Conservation (phyloP, 2,113 vertebrate genomes). For the Tetrax tetrax region DNA sequence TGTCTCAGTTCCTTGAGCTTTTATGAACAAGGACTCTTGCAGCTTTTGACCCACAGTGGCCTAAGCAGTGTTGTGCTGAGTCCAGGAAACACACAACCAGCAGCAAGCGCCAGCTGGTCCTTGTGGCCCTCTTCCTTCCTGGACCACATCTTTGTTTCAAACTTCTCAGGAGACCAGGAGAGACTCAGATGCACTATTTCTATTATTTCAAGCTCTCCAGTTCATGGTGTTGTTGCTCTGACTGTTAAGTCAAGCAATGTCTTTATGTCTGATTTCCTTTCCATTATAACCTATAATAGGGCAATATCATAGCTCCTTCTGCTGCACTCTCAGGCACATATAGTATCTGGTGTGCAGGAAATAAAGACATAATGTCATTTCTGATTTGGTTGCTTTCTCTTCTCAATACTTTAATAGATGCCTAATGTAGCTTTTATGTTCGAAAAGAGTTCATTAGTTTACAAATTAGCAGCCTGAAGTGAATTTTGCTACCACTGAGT, state of each 20-base stretch:
- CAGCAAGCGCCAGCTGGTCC: background rate
- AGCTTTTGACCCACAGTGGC: background rate
- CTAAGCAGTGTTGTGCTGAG: background rate
- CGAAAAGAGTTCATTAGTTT: constrained; percentile 10
- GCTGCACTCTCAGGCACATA: background rate
- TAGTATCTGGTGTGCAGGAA: background rate
- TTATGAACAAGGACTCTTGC: accelerated
- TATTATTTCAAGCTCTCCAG: background rate
- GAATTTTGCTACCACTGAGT: constrained; percentile 15
- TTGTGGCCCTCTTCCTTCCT: background rate
- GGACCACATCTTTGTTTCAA: background rate
- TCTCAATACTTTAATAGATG: constrained; percentile 10
- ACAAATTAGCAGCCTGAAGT: constrained; percentile 55
- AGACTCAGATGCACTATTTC: background rate
- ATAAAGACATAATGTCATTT: background rate
- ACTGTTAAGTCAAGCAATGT: background rate
- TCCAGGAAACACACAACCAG: background rate
- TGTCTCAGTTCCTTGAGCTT: background rate
- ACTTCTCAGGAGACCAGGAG: background rate
- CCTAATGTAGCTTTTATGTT: constrained; percentile 30
- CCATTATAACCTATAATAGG: background rate
- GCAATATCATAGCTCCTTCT: background rate
- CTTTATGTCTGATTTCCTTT: background rate
- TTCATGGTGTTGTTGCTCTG: background rate
- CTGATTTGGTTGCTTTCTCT: background rate